Evolutionary conservation across 2,113 vertebrate species (phyloP), one percentile per base, ranked within the genome.

Genomic region (Brienomyrus brachyistius): DNA sequence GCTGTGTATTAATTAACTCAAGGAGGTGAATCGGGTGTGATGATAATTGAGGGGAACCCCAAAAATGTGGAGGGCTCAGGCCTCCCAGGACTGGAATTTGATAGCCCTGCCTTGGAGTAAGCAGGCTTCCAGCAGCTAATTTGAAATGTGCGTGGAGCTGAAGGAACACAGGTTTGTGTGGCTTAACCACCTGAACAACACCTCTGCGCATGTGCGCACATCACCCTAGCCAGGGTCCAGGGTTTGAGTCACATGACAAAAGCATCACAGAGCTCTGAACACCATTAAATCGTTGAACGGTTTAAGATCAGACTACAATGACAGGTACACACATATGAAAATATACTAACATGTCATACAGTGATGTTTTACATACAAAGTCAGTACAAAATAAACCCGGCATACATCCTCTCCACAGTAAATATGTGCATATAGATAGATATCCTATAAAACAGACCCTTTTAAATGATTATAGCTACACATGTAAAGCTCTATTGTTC

Each of bases 361-460:
- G 70, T 93, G 94, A 91, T 94, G 95, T 94, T 95, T 95, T 96
- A 96, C 95, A 96, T 89, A 92, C 90, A 93, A 95, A 95, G 96
- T 96, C 96, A 96, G 97, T 96, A 97, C 94, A 97, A 97, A 97
- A 97, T 97, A 96, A 97, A 97, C 95, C 90, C 91, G 91, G 95
- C 95, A 94, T 95, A 96, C 96, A 96, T 96, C 95, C 88, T 89
- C 94, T 88, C 88, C 95, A 96, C 96, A 96, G 96, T 96, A 97
- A 96, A 97, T 96, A 97, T 96, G 97, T 96, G 95, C 92, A 92
- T 91, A 92, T 95, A 95, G 94, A 96, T 93, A 96, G 88, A 92
- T 91, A 92, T 91, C 90, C 91, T 91, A 91, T 91, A 88, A 92
- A 92, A 92, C 90, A 92, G 87, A 92, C 91, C 92, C 90, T 90